Evolutionary conservation across 2,888 invertebrate species (phyloP).

Genomic region (Ectemnius continuus): DNA sequence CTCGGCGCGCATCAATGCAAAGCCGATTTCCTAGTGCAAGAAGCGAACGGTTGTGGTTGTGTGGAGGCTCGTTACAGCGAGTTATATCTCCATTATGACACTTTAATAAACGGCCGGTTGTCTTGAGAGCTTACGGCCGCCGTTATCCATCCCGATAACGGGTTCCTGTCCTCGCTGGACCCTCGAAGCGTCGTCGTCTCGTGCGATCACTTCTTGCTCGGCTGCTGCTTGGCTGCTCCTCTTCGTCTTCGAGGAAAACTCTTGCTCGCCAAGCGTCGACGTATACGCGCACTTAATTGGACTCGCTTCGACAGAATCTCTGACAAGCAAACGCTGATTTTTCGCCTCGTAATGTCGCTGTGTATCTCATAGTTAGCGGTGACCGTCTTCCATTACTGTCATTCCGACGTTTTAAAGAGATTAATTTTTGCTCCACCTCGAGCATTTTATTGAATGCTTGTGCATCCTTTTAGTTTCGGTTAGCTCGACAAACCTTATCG

Average conservation of each 20-base stretch:
- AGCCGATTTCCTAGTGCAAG: too few species aligned
- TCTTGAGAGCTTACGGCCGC: slow-evolving; percentile 42
- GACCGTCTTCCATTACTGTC: too few species aligned
- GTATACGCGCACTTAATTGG: background rate
- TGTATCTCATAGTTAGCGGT: too few species aligned
- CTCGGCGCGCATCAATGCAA: too few species aligned
- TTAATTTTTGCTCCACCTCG: too few species aligned
- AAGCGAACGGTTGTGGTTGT: too few species aligned
- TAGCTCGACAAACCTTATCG: too few species aligned
- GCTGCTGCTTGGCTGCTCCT: background rate
- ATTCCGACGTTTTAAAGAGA: too few species aligned
- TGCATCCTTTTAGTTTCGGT: too few species aligned
- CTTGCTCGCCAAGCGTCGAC: background rate
- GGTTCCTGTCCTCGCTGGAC: slow-evolving; percentile 41
- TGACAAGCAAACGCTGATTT: background rate
- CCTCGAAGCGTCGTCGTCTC: slow-evolving; percentile 10
- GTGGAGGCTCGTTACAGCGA: background rate
- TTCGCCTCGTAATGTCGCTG: background rate
- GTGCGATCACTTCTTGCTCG: slow-evolving; percentile 6
- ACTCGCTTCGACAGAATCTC: background rate
- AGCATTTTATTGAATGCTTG: too few species aligned
- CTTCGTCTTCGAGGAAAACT: background rate
- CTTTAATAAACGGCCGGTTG: slow-evolving; percentile 34
- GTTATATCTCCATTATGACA: slow-evolving; percentile 8
- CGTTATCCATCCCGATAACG: slow-evolving; percentile 57